phyloP scores from a whole-genome alignment of 2,797 vertebrate species.

The Lepus oiostolus region DNA sequence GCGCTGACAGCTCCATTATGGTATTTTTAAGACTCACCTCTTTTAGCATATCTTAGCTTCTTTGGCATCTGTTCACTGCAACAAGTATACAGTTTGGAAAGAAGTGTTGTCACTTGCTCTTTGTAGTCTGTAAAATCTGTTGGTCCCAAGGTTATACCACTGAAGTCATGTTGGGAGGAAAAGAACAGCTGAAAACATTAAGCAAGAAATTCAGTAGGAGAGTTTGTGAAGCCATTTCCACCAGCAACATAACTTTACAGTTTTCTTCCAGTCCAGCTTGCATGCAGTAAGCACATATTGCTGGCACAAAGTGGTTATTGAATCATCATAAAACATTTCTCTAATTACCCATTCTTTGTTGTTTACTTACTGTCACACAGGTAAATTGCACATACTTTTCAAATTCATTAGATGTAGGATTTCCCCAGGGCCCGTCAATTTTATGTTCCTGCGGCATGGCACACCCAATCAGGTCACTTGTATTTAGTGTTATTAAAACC shows the following conservation, averaged over 20 bases:
- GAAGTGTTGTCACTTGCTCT: neutral
- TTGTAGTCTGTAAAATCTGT: neutral
- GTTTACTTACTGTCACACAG: neutral
- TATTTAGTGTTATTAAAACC: neutral
- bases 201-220: neutral
- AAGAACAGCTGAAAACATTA: slow-evolving; percentile 19
- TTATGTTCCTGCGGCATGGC: neutral
- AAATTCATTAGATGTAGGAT: neutral
- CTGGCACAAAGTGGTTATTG: neutral
- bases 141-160: neutral
- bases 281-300: neutral
- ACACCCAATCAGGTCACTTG: neutral
- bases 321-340: neutral
- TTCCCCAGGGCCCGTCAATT: neutral
- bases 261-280: neutral
- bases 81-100: neutral
- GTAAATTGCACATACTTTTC: neutral
- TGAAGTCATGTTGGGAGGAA: neutral
- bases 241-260: neutral
- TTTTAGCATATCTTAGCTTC: neutral
- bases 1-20: neutral
- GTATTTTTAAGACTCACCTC: neutral
- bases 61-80: neutral
- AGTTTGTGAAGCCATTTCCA: neutral
- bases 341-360: neutral